These are phyloP conservation scores for Neomonachus schauinslandi DNA, from an alignment of 2,113 vertebrate species.

Conservation along the genomic window DNA sequence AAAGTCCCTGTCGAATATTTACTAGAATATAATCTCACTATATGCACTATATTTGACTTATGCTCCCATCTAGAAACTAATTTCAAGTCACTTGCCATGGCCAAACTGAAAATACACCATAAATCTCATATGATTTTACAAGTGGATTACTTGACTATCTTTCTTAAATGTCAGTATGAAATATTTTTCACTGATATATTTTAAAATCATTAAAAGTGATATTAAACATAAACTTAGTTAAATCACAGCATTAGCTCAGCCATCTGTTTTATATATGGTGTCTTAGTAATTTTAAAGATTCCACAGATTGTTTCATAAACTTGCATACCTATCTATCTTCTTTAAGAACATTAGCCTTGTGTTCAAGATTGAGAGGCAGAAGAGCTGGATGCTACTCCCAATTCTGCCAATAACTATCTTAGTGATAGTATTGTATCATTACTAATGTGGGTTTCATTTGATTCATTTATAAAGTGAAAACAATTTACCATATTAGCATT, in stretches of 20 bases:
- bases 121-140: neutral
- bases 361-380: neutral
- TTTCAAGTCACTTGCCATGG: neutral
- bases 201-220: conserved; percentile 55
- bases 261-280: neutral
- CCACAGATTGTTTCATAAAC: neutral
- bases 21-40: neutral
- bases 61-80: neutral
- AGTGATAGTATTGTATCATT: neutral
- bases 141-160: conserved; percentile 31
- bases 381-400: neutral
- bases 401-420: neutral
- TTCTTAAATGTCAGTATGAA: conserved; percentile 46
- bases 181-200: conserved; percentile 20
- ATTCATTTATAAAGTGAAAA: conserved; percentile 8
- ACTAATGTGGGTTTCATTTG: neutral
- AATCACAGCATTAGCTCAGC: conserved; percentile 32
- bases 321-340: neutral
- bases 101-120: neutral
- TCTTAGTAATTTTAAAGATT: neutral
- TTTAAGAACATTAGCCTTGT: neutral
- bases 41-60: neutral
- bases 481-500: neutral
- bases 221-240: conserved; percentile 54
- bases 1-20: neutral